Evolutionary conservation across 2,888 invertebrate species (phyloP), one percentile per base, ranked within the genome.

Genomic region (Dendrolimus houi): DNA sequence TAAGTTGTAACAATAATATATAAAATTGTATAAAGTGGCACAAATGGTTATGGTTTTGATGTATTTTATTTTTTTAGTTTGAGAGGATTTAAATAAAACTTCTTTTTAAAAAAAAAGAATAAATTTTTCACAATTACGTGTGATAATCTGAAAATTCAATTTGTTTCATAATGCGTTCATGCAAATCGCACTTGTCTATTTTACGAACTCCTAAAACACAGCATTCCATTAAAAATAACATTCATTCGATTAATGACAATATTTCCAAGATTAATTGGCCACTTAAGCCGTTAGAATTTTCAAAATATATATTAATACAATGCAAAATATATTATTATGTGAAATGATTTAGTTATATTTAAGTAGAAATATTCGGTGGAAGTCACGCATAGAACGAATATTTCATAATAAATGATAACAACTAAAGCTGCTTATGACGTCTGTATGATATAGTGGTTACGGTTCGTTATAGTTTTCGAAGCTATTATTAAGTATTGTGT

Each of bases 301-400:
- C 47, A 47, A 47, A 47, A 47, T 47, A 47, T 53, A 52, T 58
- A 61, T 60, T 62, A 68, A 70, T 69, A 67, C 67, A 70, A 68
- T 72, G 69, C 9, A 47, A 12, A 47, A 47, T 47, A 47, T 47
- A 47, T 69, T 62, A 63, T 68, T 67, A 52, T 52, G 56, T 58
- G 67, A 64, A 64, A 68, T 63, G 68, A 64, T 47, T 47, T 47
- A 68, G 64, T 74, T 71, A 74, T 71, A 77, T 75, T 71, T 76
- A 72, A 70, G 64, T 69, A 67, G 65, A 69, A 66, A 72, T 68
- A 75, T 80, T 70, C 69, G 64, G 65, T 59, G 62, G 79, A 77
- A 83, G 85, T 79, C 86, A 86, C 87, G 86, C 80, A 76, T 67
- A 54, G 75, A 74, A 75, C 60, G 66, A 62, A 84, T 85, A 83